Conservation (phyloP, 2,888 invertebrate genomes). For the Prostheceraeus crozeri region DNA sequence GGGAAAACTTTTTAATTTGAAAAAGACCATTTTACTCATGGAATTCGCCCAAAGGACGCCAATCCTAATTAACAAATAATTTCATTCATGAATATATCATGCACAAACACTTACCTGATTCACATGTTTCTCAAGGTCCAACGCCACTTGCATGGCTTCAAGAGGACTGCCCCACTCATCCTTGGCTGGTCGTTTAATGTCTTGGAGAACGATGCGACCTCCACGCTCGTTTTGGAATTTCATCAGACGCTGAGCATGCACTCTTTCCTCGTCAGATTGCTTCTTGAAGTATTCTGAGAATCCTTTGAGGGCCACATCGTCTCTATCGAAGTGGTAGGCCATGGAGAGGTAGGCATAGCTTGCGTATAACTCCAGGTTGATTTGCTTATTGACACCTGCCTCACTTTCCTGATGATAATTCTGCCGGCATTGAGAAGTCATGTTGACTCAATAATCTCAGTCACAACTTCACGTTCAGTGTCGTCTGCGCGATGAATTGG, state of each 20-base stretch:
- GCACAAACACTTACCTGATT: slow-evolving; percentile 64
- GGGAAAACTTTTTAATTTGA: too few relatives aligned
- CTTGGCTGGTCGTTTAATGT: slow-evolving; percentile 60
- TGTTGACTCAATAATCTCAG: too few relatives aligned
- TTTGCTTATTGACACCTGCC: slow-evolving; percentile 55
- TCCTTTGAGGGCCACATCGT: slow-evolving; percentile 67
- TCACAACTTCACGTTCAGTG: too few relatives aligned
- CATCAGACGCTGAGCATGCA: slow-evolving; percentile 66
- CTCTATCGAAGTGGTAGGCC: slow-evolving; percentile 69
- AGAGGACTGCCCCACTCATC: slow-evolving; percentile 66
- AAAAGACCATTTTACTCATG: too few relatives aligned
- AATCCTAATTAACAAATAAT: too few relatives aligned
- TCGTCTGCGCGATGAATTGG: too few relatives aligned
- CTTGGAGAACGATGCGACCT: slow-evolving; percentile 65
- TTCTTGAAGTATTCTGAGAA: slow-evolving; percentile 66
- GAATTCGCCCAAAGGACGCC: too few relatives aligned
- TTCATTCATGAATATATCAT: too few relatives aligned
- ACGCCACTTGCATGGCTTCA: slow-evolving; percentile 67
- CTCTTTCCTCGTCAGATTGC: slow-evolving; percentile 70
- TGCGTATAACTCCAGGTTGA: slow-evolving; percentile 57
- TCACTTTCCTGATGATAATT: slow-evolving; percentile 54
- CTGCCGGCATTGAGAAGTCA: slow-evolving; percentile 54
- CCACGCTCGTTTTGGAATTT: slow-evolving; percentile 67
- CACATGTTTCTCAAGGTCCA: slow-evolving; percentile 70
- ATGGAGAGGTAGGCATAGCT: slow-evolving; percentile 55